A percentile compares a stretch with the other conserved stretches of the same genome.
phyloP scores from a whole-genome alignment of 2,113 vertebrate species.

The Pteruthius melanotis region DNA sequence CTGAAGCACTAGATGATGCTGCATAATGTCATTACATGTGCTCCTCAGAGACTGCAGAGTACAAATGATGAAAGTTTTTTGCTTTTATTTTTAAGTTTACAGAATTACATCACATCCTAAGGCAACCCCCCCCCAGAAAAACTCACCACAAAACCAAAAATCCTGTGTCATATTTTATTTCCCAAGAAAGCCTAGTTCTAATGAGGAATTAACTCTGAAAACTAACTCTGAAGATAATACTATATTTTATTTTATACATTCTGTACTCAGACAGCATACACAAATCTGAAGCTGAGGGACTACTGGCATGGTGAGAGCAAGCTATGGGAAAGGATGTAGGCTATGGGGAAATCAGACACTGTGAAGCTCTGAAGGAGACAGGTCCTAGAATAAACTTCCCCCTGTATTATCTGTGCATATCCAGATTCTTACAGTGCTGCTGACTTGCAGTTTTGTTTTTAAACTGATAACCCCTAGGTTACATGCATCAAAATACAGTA shows the following conservation, averaged over 20 bases:
- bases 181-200: neutral
- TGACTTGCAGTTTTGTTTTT: conserved; percentile 41
- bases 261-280: neutral
- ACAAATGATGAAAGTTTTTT: neutral
- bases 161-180: neutral
- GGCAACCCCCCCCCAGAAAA: accelerated
- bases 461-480: neutral
- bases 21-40: neutral
- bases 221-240: neutral
- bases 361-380: conserved; percentile 47
- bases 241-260: neutral
- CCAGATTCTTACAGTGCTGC: neutral
- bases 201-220: neutral
- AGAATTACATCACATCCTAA: neutral
- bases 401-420: conserved; percentile 15
- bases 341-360: neutral
- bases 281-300: neutral
- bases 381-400: conserved; percentile 61
- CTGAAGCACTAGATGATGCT: neutral
- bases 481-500: neutral
- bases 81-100: neutral
- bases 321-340: conserved; percentile 31
- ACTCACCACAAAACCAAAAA: neutral
- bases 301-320: neutral
- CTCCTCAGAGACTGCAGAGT: neutral